Evolutionary conservation across 2,888 invertebrate species (phyloP).

Genomic region (Parnassius mnemosyne): DNA sequence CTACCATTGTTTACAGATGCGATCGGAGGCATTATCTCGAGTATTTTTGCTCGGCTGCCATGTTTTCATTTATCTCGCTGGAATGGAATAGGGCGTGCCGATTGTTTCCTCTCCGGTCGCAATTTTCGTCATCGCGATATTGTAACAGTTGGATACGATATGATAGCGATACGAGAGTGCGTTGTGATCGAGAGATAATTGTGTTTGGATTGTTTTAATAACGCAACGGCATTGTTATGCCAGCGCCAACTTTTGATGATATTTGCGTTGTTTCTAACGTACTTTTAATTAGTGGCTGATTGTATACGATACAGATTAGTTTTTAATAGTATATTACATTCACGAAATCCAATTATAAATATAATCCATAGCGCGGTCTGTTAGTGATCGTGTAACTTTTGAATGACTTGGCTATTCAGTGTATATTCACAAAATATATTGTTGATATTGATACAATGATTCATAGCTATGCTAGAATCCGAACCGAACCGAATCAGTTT

Average conservation of each 20-base stretch:
- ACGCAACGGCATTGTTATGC: conserved; percentile 32
- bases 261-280: conserved; percentile 23
- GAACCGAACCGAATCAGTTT: no score
- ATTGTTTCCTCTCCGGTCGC: conserved; percentile 60
- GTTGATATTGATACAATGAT: no score
- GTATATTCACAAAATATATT: no score
- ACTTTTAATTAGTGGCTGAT: conserved; percentile 8
- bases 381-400: no score
- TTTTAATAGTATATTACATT: background rate
- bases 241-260: conserved; percentile 28
- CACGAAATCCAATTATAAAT: no score
- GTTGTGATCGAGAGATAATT: conserved; percentile 37
- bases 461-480: no score
- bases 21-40: conserved; percentile 64
- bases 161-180: conserved; percentile 37
- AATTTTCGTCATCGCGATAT: conserved; percentile 61
- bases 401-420: no score
- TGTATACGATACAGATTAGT: background rate
- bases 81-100: conserved; percentile 57
- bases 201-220: conserved; percentile 32
- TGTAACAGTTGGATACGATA: conserved; percentile 39
- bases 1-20: conserved; percentile 76
- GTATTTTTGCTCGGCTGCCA: conserved; percentile 73
- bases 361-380: no score
- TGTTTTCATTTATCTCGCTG: conserved; percentile 70